Conservation (phyloP, 2,113 vertebrate genomes). For the Chaenocephalus aceratus region DNA sequence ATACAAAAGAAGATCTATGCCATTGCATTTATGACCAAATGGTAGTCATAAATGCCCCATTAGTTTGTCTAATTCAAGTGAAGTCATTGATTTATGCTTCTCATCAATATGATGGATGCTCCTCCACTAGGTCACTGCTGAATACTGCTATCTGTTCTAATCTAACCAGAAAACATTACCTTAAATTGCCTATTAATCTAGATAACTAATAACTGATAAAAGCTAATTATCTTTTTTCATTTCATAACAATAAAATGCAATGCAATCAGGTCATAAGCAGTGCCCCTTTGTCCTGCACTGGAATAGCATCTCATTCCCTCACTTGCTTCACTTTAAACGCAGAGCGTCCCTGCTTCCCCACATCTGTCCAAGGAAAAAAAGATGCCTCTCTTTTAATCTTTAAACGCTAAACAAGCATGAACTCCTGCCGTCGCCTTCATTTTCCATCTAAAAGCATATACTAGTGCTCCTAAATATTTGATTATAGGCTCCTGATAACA, state of each 20-base stretch:
- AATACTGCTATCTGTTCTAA: slow-evolving; percentile 43
- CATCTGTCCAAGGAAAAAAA: slow-evolving; percentile 72
- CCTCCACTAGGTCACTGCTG: slow-evolving; percentile 30
- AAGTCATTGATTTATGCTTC: slow-evolving; percentile 46
- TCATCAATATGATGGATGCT: slow-evolving; percentile 54
- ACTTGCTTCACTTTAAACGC: slow-evolving; percentile 67
- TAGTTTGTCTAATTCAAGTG: slow-evolving; percentile 23
- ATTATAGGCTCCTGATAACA: slow-evolving; percentile 81
- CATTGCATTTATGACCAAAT: not conserved
- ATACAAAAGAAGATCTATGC: not conserved
- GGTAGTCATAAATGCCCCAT: slow-evolving; percentile 19
- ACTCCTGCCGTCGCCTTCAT: slow-evolving; percentile 79
- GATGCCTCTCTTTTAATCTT: slow-evolving; percentile 82
- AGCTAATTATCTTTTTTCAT: slow-evolving; percentile 6
- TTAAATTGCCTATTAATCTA: slow-evolving; percentile 36
- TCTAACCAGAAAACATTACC: slow-evolving; percentile 18
- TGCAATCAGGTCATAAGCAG: slow-evolving; percentile 9
- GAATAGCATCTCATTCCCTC: slow-evolving; percentile 27
- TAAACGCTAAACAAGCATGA: slow-evolving; percentile 85
- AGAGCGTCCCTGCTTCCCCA: slow-evolving; percentile 65
- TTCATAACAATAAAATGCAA: not conserved
- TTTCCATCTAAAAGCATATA: slow-evolving; percentile 86
- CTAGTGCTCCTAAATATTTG: slow-evolving; percentile 84
- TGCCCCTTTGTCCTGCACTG: slow-evolving; percentile 36
- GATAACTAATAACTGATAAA: slow-evolving; percentile 10